A percentile compares a stretch with the other conserved stretches of the same genome.
phyloP scores from a whole-genome alignment of 2,797 vertebrate species.

The Ceryle rudis region DNA sequence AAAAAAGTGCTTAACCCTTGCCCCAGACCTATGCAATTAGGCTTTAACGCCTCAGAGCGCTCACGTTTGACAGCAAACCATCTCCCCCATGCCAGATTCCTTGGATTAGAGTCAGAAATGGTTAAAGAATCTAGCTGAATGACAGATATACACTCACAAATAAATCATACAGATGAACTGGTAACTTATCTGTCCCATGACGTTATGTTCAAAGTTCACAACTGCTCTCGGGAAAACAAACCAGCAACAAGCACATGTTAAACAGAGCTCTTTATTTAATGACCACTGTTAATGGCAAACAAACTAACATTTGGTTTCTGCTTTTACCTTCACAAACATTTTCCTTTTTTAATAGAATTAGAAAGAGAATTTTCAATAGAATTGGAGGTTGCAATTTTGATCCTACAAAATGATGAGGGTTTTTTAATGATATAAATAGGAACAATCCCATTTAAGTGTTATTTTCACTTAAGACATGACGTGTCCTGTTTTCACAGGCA shows the following conservation, averaged over 20 bases:
- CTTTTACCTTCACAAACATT: background rate
- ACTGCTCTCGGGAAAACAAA: background rate
- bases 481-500: background rate
- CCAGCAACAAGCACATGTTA: background rate
- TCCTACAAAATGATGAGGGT: accelerated
- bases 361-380: background rate
- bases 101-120: background rate
- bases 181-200: background rate
- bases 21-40: background rate
- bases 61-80: background rate
- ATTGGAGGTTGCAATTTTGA: background rate
- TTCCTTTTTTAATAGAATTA: accelerated
- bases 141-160: accelerated
- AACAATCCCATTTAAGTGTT: background rate
- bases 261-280: background rate
- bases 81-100: background rate
- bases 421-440: background rate
- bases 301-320: background rate
- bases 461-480: background rate
- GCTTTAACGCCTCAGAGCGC: background rate
- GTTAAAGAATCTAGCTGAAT: background rate
- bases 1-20: background rate
- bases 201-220: background rate
- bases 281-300: background rate
- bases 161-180: background rate